Evolutionary conservation across 2,113 vertebrate species (phyloP), one percentile per base, ranked within the genome.

Genomic region (Buteo buteo): DNA sequence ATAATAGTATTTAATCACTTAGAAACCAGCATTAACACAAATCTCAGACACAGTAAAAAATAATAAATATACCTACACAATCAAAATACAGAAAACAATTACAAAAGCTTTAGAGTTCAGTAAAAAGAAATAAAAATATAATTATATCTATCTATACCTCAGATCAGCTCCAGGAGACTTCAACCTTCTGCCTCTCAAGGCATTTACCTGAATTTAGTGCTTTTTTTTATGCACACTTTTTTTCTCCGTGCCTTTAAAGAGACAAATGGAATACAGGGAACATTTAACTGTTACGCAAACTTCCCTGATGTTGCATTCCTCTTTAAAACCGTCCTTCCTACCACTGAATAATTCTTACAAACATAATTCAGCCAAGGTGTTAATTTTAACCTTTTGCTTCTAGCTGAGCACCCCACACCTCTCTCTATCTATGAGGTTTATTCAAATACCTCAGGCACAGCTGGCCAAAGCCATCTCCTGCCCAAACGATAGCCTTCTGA

Each of bases 211-310:
- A 81, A 57, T 34, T 47, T 34, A n/a, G 25, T 21, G 29, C 2
- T 15, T n/a, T 14, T 14, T 26, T 73, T 42, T 25, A 67, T 21
- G 31, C 17, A 50, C 4, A 26, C 2, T 58, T 4, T 36, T 82
- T 2, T 64, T 54, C 31, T 74, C n/a, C 13, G 1, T 26, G 10
- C 7, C 22, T 86, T 47, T 52, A 54, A 78, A 82, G 42, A 84
- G 34, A 45, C 0, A 0, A 74, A 74, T 50, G 16, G 42, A 28
- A 29, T 29, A 38, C 4, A 58, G 14, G 8, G 12, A 78, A 59
- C 11, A n/a, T 50, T 44, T 40, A 66, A 54, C 13, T 49, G 8
- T 49, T 34, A 67, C 1, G 8, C 15, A 78, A 82, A 62, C 2
- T 28, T 65, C 20, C 13, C 64, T 67, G 17, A 24, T 15, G 3